Percentiles rank a stretch among this genome's conserved stretches.
Evolutionary conservation across 2,888 invertebrate species (phyloP).

Genomic region (Sinotaia quadrata): DNA sequence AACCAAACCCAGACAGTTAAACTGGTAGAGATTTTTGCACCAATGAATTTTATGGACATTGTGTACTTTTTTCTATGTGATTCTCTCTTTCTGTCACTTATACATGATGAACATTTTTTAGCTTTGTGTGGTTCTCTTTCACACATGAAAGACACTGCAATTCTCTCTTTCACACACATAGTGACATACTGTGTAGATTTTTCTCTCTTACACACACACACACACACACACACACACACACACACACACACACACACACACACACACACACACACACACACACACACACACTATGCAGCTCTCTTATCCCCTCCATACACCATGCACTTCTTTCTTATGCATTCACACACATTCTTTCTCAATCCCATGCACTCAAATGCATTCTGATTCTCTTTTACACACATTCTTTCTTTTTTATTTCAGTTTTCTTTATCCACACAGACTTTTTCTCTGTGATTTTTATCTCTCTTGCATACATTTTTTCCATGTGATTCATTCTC

Average conservation of each 20-base stretch:
- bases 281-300: not conserved
- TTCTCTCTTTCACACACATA: not conserved
- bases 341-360: not conserved
- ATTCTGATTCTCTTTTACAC: constrained; percentile 1
- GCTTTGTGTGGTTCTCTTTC: no score
- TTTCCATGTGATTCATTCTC: no score
- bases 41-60: not conserved
- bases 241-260: constrained; percentile 7
- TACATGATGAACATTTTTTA: no score
- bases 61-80: not conserved
- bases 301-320: not conserved
- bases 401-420: no score
- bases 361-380: not conserved
- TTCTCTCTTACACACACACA: not conserved
- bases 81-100: constrained; percentile 4
- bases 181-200: constrained; percentile 6
- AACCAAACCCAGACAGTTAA: no score
- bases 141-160: not conserved
- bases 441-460: no score
- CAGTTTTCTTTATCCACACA: no score
- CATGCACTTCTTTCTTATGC: not conserved
- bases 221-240: constrained; percentile 11
- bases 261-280: not conserved
- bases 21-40: not conserved
- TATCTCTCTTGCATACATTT: no score